Evolutionary conservation across 2,113 vertebrate species (phyloP).

Genomic region (Gallinago media): DNA sequence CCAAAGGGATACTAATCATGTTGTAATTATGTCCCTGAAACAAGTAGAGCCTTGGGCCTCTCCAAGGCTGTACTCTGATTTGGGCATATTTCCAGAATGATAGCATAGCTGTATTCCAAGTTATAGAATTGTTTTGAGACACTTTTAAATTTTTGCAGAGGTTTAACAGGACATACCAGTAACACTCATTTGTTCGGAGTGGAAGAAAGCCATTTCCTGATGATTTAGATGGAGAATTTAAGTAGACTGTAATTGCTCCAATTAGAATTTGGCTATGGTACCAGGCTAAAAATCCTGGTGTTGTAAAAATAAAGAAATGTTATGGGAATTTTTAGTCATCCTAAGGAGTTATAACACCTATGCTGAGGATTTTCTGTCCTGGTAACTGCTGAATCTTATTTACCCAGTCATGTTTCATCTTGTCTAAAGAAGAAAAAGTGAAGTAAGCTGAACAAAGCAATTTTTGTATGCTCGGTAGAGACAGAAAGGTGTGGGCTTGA

Average conservation of each 20-base stretch:
- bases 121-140: background rate
- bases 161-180: background rate
- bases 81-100: slow-evolving; percentile 20
- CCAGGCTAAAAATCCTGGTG: background rate
- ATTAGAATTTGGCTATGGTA: slow-evolving; percentile 9
- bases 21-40: slow-evolving; percentile 49
- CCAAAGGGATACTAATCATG: background rate
- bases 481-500: background rate
- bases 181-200: background rate
- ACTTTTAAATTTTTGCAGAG: background rate
- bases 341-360: background rate
- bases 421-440: background rate
- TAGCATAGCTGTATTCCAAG: background rate
- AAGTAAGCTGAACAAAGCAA: background rate
- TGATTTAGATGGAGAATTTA: slow-evolving; percentile 16
- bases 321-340: background rate
- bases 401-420: background rate
- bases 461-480: background rate
- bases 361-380: background rate
- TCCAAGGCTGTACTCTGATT: slow-evolving; percentile 13
- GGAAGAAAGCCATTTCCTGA: slow-evolving; percentile 9
- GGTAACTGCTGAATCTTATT: background rate
- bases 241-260: background rate
- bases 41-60: slow-evolving; percentile 28
- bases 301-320: background rate